Evolutionary conservation across 2,888 invertebrate species (phyloP), one percentile per base, ranked within the genome.

Genomic region (Venusia cambrica): DNA sequence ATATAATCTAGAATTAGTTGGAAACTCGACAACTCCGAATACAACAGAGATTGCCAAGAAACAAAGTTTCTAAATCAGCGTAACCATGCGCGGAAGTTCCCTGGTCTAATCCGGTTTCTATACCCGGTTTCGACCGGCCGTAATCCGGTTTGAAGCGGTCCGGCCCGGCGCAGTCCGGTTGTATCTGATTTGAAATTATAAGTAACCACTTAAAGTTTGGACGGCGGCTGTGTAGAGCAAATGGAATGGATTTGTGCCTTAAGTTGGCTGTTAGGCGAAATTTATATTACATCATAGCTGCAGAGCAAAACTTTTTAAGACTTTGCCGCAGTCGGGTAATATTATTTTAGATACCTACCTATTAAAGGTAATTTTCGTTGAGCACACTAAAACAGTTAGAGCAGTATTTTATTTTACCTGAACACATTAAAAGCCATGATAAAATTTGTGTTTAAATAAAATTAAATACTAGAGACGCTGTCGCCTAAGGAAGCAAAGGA

Each of bases 11-110:
- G 57, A 64, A 69, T 73, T 65, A 68, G 67, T 69, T 70, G 57
- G 62, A 63, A 70, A 72, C 62, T 67, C 44, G 44, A 49, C 38
- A 59, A 58, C 53, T 56, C 52, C 50, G 57, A 56, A 61, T 54
- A 55, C 56, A 58, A 62, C 55, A 56, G 38, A 40, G 39, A 42
- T 63, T 68, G 63, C 60, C 69, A 71, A 73, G 78, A 69, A 79
- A 77, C 78, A 75, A 79, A 83, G 80, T 77, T 80, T 73, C 79
- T 71, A 75, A 79, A 79, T 83, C 78, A 73, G 74, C 73, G 75
- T 76, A 72, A 74, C 81, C 79, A 77, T 81, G 74, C 80, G 71
- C 70, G 60, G 64, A 79, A 81, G 71, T 79, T 76, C 62, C 58
- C 61, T 58, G 70, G 70, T 68, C 71, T 81, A 80, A 80, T 77